Evolutionary conservation across 1,140 invertebrate species (phyloP).

Genomic region (Lepidotrigona ventralis): DNA sequence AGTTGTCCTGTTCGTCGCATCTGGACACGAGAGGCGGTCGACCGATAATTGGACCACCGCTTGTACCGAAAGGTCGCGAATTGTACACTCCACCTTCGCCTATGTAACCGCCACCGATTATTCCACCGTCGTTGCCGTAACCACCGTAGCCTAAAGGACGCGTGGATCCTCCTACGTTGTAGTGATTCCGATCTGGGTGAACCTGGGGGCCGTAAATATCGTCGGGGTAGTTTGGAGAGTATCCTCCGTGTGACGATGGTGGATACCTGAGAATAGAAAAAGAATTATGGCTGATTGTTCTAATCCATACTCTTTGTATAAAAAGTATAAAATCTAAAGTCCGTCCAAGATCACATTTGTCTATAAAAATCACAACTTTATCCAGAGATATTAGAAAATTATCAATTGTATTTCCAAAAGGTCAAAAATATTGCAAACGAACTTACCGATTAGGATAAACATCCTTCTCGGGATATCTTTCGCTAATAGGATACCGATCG

Average conservation of each 20-base stretch:
- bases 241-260: slow-evolving; percentile 25
- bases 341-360: too few relatives aligned
- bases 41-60: slow-evolving; percentile 76
- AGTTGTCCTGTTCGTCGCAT: slow-evolving; percentile 89
- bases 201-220: slow-evolving; percentile 55
- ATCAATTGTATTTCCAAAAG: neutral
- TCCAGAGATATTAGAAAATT: too few relatives aligned
- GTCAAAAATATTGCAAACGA: neutral
- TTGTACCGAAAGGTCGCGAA: slow-evolving; percentile 71
- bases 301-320: too few relatives aligned
- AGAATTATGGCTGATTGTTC: neutral
- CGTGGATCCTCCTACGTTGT: slow-evolving; percentile 64
- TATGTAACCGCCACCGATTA: slow-evolving; percentile 76
- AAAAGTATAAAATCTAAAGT: too few relatives aligned
- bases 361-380: too few relatives aligned
- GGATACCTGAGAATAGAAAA: slow-evolving; percentile 55
- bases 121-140: slow-evolving; percentile 74
- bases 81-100: slow-evolving; percentile 77
- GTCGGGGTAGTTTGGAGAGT: slow-evolving; percentile 57
- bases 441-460: slow-evolving; percentile 64
- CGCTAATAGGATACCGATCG: slow-evolving; percentile 77
- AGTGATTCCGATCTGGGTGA: slow-evolving; percentile 68
- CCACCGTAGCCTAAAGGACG: slow-evolving; percentile 70
- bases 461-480: slow-evolving; percentile 65
- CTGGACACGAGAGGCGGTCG: slow-evolving; percentile 79